These are phyloP conservation scores for Amazona vittata DNA, from an alignment of 2,113 vertebrate species.

Conservation along the genomic window DNA sequence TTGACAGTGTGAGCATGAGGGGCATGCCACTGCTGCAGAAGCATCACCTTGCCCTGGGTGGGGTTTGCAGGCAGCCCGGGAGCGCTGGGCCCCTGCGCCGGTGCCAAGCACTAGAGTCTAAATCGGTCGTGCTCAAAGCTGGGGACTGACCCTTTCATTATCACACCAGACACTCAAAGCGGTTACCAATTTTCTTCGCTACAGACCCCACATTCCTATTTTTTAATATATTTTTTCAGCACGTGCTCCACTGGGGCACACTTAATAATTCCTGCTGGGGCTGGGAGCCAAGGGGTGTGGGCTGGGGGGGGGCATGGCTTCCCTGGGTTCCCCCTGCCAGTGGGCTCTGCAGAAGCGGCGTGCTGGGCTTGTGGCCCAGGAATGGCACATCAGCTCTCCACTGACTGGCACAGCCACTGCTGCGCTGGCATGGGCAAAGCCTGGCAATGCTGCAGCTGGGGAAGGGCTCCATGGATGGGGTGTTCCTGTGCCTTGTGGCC, in stretches of 20 bases:
- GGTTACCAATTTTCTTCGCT: conserved; percentile 67
- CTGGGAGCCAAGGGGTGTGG: conserved; percentile 39
- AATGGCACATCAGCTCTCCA: not conserved
- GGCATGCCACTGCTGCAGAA: not conserved
- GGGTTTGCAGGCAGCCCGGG: not conserved
- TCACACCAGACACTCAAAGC: conserved; percentile 69
- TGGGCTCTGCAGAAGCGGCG: not conserved
- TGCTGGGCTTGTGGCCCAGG: not conserved
- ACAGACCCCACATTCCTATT: conserved; percentile 68
- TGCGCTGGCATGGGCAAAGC: accelerated
- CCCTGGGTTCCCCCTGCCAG: not conserved
- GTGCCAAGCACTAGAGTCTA: conserved; percentile 61
- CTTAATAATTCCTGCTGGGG: conserved; percentile 69
- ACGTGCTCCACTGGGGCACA: conserved; percentile 68
- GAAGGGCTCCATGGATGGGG: not conserved
- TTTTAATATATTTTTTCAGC: conserved; percentile 78
- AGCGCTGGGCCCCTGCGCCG: not conserved
- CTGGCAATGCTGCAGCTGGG: not conserved
- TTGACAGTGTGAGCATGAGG: not conserved
- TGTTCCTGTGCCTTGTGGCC: not conserved
- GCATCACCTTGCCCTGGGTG: not conserved
- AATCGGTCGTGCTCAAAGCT: conserved; percentile 65
- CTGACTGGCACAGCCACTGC: accelerated
- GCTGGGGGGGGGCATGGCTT: not conserved
- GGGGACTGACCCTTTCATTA: conserved; percentile 72